These are phyloP conservation scores for Quadriops clusia DNA, from an alignment of 2,888 invertebrate species.

Conservation along the genomic window DNA sequence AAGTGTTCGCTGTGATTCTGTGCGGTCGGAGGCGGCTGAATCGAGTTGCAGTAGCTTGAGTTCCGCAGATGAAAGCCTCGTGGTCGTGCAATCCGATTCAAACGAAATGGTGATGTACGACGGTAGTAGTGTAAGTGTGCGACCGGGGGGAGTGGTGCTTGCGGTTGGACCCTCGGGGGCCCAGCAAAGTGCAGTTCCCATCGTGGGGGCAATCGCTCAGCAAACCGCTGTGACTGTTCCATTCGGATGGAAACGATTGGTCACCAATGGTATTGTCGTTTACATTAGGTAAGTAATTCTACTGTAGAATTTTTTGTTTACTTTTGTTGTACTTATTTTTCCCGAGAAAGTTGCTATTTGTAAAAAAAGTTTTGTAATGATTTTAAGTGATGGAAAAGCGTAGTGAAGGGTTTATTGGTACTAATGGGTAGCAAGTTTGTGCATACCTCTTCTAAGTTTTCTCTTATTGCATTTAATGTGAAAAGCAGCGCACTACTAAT, in stretches of 20 bases:
- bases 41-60: constrained; percentile 45
- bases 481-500: too few species aligned
- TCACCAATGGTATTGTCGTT: constrained; percentile 57
- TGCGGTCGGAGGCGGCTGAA: constrained; percentile 46
- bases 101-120: constrained; percentile 35
- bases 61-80: constrained; percentile 34
- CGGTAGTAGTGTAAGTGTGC: constrained; percentile 34
- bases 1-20: constrained; percentile 43
- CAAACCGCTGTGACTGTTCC: constrained; percentile 44
- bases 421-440: too few species aligned
- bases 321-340: too few species aligned
- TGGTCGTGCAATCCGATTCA: constrained; percentile 25
- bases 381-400: too few species aligned
- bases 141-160: constrained; percentile 30
- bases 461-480: too few species aligned
- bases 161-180: constrained; percentile 28
- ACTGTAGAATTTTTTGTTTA: too few species aligned
- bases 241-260: constrained; percentile 65
- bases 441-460: too few species aligned
- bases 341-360: too few species aligned
- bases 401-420: too few species aligned
- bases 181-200: constrained; percentile 17
- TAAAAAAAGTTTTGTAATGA: too few species aligned
- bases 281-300: constrained; percentile 59
- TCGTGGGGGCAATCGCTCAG: constrained; percentile 16